These are phyloP conservation scores for Gortyna flavago DNA, from an alignment of 2,888 invertebrate genomes.

Conservation along the genomic window DNA sequence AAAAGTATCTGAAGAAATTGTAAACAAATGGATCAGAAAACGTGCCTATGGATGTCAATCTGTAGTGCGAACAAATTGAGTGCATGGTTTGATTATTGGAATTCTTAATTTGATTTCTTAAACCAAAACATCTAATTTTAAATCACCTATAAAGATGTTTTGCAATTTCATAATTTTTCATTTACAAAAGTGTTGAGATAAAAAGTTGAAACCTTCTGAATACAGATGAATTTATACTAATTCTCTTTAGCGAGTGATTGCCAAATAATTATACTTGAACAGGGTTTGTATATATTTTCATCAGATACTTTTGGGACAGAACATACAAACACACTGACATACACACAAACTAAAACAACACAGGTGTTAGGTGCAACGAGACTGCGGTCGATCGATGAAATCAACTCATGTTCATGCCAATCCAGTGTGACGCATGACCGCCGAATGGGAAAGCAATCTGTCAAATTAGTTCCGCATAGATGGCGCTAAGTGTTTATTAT, in stretches of 20 bases:
- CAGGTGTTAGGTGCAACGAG: constrained; percentile 5
- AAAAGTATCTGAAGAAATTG: not conserved
- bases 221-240: not conserved
- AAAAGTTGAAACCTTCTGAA: not conserved
- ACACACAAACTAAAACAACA: constrained; percentile 52
- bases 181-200: not conserved
- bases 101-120: too few relatives aligned
- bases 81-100: not conserved
- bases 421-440: not conserved
- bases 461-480: constrained; percentile 2
- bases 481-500: not conserved
- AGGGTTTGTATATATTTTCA: not conserved
- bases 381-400: constrained; percentile 2
- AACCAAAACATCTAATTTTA: not conserved
- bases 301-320: not conserved
- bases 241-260: not conserved
- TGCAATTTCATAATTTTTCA: not conserved
- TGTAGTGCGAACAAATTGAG: not conserved
- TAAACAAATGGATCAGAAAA: not conserved
- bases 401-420: not conserved
- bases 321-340: constrained; percentile 16
- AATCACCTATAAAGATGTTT: not conserved
- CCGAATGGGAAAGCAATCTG: not conserved
- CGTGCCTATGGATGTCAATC: not conserved
- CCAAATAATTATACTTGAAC: not conserved